Conservation (phyloP, 2,888 invertebrate species). For the Zeuzera pyrina region DNA sequence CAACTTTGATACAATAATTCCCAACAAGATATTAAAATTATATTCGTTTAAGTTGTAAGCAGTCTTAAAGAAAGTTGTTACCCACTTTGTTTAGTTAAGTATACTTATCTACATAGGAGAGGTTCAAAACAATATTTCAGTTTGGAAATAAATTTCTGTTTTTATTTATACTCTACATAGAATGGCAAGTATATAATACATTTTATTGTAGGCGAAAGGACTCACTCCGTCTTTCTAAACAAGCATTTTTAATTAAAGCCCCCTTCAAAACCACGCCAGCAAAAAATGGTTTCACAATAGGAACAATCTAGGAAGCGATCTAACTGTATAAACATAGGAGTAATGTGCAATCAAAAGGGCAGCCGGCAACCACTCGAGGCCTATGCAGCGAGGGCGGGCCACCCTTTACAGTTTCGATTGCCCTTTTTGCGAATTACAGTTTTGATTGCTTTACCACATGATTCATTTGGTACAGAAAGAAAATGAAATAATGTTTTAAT, state of each 20-base stretch:
- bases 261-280: conserved; percentile 53
- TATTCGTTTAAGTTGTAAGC: too few relatives aligned
- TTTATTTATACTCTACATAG: too few relatives aligned
- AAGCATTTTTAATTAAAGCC: conserved; percentile 67
- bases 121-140: too few relatives aligned
- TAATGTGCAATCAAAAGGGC: conserved; percentile 72
- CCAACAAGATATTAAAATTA: conserved; percentile 2
- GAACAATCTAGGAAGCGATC: conserved; percentile 70
- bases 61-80: neutral
- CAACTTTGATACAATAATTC: conserved; percentile 40
- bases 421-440: conserved; percentile 45
- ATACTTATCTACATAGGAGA: too few relatives aligned
- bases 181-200: too few relatives aligned
- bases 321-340: conserved; percentile 70
- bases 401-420: conserved; percentile 18
- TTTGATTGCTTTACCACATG: conserved; percentile 56
- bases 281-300: conserved; percentile 66
- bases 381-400: conserved; percentile 31
- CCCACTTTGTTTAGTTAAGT: too few relatives aligned
- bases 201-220: conserved; percentile 26
- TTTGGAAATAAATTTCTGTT: too few relatives aligned
- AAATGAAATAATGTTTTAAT: too few relatives aligned
- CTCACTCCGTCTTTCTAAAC: conserved; percentile 37
- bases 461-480: too few relatives aligned
- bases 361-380: conserved; percentile 50